Percentiles rank a stretch among this genome's conserved stretches.
phyloP scores from a whole-genome alignment of 2,888 invertebrate species.

The Carcina quercana region DNA sequence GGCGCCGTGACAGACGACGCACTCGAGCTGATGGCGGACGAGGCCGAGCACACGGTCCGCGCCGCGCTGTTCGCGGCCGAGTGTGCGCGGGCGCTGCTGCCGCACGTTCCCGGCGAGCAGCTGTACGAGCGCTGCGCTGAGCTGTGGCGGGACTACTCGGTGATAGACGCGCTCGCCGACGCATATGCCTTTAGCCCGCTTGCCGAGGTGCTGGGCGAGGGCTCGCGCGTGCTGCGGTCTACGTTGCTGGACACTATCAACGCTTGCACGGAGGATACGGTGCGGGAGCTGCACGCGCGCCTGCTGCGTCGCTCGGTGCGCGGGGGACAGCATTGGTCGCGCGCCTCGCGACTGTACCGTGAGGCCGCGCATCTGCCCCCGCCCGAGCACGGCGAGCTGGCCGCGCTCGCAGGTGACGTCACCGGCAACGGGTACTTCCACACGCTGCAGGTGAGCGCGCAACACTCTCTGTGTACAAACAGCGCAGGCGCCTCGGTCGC shows the following conservation, averaged over 20 bases:
- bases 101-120: not conserved
- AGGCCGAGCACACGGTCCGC: constrained; percentile 28
- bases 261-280: constrained; percentile 31
- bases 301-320: not conserved
- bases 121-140: not conserved
- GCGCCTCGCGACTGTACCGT: not conserved
- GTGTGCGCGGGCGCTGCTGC: not conserved
- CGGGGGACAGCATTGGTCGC: not conserved
- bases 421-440: constrained; percentile 10
- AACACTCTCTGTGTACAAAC: not conserved
- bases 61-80: constrained; percentile 25
- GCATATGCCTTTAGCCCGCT: no score
- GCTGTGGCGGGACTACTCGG: not conserved
- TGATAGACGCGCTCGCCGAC: no score
- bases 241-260: constrained; percentile 34
- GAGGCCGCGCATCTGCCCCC: not conserved
- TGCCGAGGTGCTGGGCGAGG: constrained; percentile 58
- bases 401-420: constrained; percentile 6
- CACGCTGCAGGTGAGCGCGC: constrained; percentile 5
- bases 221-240: constrained; percentile 38
- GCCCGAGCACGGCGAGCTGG: not conserved
- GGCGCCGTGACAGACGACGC: constrained; percentile 2
- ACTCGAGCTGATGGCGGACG: constrained; percentile 21
- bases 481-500: not conserved
- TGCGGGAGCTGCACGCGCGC: constrained; percentile 7